Base-by-base conservation (phyloP, 1,140 invertebrate genomes). In the Aradophagus sp. region DNA sequence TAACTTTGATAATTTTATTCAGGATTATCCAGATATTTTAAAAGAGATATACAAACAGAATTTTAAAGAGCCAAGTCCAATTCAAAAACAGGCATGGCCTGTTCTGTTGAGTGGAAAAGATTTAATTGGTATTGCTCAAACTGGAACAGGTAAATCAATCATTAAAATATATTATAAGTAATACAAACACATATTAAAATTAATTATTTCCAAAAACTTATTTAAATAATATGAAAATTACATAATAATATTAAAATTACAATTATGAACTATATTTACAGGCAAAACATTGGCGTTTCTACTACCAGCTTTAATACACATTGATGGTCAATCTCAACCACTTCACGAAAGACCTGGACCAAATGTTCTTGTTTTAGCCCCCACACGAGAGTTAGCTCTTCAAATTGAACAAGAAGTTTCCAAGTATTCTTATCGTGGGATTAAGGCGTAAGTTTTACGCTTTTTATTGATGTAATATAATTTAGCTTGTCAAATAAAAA, bases 91-190 rank as follows among this genome's bases (percentile, higher is more conserved):
- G 84, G 91, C 93, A 0, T 97, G 95, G 96, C 96, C 96, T 10
- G 87, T 97, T 63, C 83, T 97, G 0, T 78, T 97, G 4, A 90
- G 90, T 74, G 96, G 95, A 0, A 88, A 91, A 75, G 95, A 97
- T 84, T 83, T 97, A 73, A 97, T 97, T 83, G 96, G 96, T 10
- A 97, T 98, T 59, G 95, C 96, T 0, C 96, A 97, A 85, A 96
- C 94, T 16, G 94, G 94, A 53, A 97, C 96, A 19, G 96, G 95
- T 70, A 93, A 34, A n/a, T n/a, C 1, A 39, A 13, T 15, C 1
- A 53, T 10, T 16, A 93, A 15, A 27, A 41, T 42, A 13, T 41
- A 10, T 8, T 39, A 11, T 17, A n/a, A 39, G 29, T 41, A 47
- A 19, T 47, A 65, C 36, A 26, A 32, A 39, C 7, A 38, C 32